Base-by-base conservation (phyloP, 2,113 vertebrate species). In the Pachyramphus minor region DNA sequence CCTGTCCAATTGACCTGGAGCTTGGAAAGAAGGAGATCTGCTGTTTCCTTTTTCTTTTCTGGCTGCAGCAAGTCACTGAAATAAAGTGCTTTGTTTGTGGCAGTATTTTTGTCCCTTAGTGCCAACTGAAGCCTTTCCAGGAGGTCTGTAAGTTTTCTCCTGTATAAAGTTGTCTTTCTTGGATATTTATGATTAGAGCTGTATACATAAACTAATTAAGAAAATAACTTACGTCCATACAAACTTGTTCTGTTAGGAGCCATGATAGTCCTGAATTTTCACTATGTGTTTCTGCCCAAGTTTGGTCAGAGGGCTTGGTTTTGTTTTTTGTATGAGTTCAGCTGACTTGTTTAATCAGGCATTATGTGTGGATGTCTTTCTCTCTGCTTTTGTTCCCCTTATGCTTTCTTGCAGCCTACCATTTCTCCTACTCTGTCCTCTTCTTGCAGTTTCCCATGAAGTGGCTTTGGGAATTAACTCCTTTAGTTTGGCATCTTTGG, bases 1-100 rank as follows among this genome's bases (percentile, higher is more conserved):
- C 87, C 95, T 91, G 82, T 83, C 64, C 64, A 91, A 63, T 3
- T 95, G 94, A 89, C 85, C 72, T 88, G 6, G 2, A 74, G 73
- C 53, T 42, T 96, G 50, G 67, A 95, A 91, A 89, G 76, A 55
- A 95, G 83, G 10, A 67, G 67, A 84, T 84, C 63, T 93, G 35
- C 64, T 92, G 35, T 64, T 90, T 90, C 42, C 28, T 73, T 77
- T 76, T 85, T 81, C 24, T 91, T 55, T 88, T 79, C 82, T 93
- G 72, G 30, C 75, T 84, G 39, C 52, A 81, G 23, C 63, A 88
- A 88, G 24, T 60, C 35, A 56, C 62, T 83, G 71, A 84, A 93
- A 81, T 52, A 71, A 78, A 89, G 35, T 33, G 30, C 35, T 92
- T 86, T 89, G n/a, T 64, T 71, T 87, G n/a, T 67, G 39, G 14